phyloP scores from a whole-genome alignment of 2,888 invertebrate species.

The Plebejus anna region DNA sequence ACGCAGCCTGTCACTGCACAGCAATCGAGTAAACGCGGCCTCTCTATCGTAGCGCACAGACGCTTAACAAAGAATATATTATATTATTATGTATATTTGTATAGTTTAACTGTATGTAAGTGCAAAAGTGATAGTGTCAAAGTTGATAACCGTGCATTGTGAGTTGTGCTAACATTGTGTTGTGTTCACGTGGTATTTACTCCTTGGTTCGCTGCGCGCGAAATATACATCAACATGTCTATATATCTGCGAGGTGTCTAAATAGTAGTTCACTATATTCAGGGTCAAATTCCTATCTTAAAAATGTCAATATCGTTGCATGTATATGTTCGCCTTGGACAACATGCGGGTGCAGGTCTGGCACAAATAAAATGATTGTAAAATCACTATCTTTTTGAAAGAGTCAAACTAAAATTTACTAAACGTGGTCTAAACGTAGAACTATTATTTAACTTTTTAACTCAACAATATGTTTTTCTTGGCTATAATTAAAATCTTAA shows the following conservation, averaged over 20 bases:
- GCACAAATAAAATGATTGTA: not conserved
- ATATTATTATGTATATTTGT: constrained; percentile 34
- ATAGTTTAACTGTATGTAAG: constrained; percentile 42
- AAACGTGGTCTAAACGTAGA: not conserved
- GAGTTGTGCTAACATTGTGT: constrained; percentile 55
- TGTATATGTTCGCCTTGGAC: constrained; percentile 23
- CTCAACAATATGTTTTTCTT: not conserved
- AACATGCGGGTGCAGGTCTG: not conserved
- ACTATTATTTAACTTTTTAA: not conserved
- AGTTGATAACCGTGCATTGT: constrained; percentile 63
- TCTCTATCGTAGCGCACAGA: constrained; percentile 62
- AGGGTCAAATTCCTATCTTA: constrained; percentile 52
- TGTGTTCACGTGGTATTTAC: constrained; percentile 54
- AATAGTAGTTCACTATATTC: constrained; percentile 51
- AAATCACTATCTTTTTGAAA: not conserved
- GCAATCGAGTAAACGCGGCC: constrained; percentile 56
- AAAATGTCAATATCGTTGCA: constrained; percentile 33
- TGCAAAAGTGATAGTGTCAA: constrained; percentile 56
- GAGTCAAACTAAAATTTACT: not conserved
- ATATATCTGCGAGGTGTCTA: constrained; percentile 57
- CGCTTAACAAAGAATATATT: constrained; percentile 40
- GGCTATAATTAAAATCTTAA: not conserved
- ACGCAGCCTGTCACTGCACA: constrained; percentile 64
- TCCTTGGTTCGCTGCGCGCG: constrained; percentile 62
- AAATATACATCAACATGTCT: constrained; percentile 54